Evolutionary conservation across 1,140 invertebrate genomes (phyloP), one percentile per base, ranked within the genome.

Genomic region (Pomacea maculata): DNA sequence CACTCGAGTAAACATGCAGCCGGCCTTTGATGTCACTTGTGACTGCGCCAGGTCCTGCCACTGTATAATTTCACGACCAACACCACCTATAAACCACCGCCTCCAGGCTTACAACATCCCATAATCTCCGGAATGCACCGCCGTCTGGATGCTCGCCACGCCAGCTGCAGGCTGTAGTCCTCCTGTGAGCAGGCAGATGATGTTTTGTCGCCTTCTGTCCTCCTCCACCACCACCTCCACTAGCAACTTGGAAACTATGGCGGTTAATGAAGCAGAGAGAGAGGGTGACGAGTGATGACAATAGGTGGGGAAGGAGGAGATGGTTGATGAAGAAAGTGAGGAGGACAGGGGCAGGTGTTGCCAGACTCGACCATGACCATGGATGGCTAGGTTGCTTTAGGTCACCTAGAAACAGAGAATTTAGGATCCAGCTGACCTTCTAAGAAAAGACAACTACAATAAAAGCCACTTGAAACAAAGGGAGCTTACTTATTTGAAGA

Each of bases 321-420:
- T 54, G 67, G 52, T 65, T 70, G 34, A 71, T 7, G 70, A 67
- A 79, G 67, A 79, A 57, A 79, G 11, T 55, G 54, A 70, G 78
- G 29, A 19, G n/a, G 25, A 25, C 25, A 25, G 25, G 25, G 25
- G 25, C 25, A 25, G 25, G 25, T 25, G 25, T 25, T 25, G 25
- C 25, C 25, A 25, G 19, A 52, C 68, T 55, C 17, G 55, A 52
- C 25, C 52, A 25, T 15, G 34, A 63, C 29, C n/a, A n/a, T 15
- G 5, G 68, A 25, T 19, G 55, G 25, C 25, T 25, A 8, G 7
- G 71, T 17, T 34, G 11, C 25, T 25, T 34, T 6, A 54, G 34
- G 71, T 29, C n/a, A 77, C 54, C 29, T 45, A 61, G 55, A 61
- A n/a, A 8, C 11, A 54, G 68, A 14, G 75, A 77, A 61, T 10